Evolutionary conservation across 1,140 invertebrate genomes (phyloP).

Genomic region (Steinernema khuongi): DNA sequence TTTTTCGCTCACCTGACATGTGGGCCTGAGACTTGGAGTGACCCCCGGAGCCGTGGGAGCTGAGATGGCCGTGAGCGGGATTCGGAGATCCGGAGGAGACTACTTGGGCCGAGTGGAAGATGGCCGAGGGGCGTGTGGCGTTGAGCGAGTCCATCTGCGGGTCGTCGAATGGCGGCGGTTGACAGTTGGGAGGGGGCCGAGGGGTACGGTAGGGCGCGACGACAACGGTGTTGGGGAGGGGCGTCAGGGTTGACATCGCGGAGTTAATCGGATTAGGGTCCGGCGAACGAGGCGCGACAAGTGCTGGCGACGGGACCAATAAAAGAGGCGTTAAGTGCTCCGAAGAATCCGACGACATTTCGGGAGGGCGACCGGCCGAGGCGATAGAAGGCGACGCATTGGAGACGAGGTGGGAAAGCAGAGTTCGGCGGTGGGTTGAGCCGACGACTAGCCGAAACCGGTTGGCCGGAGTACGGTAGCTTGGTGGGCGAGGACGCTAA

Average conservation of each 20-base stretch:
- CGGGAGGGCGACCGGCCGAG: neutral
- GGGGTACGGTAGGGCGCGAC: neutral
- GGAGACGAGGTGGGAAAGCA: neutral
- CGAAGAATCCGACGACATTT: constrained; percentile 8
- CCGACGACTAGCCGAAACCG: neutral
- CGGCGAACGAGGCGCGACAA: neutral
- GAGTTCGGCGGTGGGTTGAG: neutral
- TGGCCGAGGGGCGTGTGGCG: neutral
- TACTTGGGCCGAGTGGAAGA: constrained; percentile 1
- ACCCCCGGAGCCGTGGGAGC: neutral
- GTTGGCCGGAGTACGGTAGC: neutral
- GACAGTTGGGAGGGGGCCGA: neutral
- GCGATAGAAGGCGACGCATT: neutral
- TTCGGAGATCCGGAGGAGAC: constrained; percentile 1
- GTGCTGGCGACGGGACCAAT: neutral
- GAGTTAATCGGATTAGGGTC: neutral
- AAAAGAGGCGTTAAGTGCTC: constrained; percentile 9
- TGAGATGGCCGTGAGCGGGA: neutral
- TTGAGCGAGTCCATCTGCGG: constrained; percentile 5
- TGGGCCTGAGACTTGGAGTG: neutral
- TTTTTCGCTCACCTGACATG: constrained; percentile 11
- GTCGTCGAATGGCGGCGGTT: neutral
- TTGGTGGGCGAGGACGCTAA: neutral
- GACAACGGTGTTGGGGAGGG: neutral
- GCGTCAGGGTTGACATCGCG: neutral